A percentile compares a stretch with the other conserved stretches of the same genome.
Conservation (phyloP, 2,888 invertebrate species). For the Didymodactylos carnosus region DNA sequence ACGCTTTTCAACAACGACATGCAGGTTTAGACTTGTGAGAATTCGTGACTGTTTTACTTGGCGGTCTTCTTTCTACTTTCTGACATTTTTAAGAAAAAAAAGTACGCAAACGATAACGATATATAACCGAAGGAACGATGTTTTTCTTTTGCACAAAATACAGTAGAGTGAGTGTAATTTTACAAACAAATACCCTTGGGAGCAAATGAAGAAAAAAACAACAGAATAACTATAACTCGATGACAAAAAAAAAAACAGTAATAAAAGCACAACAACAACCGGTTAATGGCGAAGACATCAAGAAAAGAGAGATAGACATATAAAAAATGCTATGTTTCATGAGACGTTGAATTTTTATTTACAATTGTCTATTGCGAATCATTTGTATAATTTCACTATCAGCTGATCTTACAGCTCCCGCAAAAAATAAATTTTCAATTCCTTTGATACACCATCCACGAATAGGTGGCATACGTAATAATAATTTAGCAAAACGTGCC, state of each 20-base stretch:
- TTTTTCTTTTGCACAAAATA: too few species aligned
- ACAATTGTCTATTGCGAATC: slow-evolving; percentile 24
- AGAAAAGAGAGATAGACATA: not conserved
- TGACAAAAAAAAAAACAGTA: too few species aligned
- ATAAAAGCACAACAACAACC: not conserved
- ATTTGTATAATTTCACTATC: not conserved
- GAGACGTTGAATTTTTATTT: slow-evolving; percentile 32
- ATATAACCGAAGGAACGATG: too few species aligned
- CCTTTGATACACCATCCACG: slow-evolving; percentile 21
- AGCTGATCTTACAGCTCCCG: slow-evolving; percentile 5
- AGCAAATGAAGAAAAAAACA: not conserved
- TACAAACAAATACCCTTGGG: too few species aligned
- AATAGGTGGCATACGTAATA: slow-evolving; percentile 38
- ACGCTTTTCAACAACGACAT: too few species aligned
- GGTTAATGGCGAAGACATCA: not conserved
- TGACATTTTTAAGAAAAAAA: too few species aligned
- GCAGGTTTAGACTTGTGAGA: too few species aligned
- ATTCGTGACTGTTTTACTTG: too few species aligned
- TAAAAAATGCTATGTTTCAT: slow-evolving; percentile 37
- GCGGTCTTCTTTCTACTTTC: too few species aligned
- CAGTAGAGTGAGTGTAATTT: too few species aligned
- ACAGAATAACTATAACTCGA: not conserved
- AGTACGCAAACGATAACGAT: too few species aligned
- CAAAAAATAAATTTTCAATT: slow-evolving; percentile 17
- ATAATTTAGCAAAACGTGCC: slow-evolving; percentile 77